A percentile compares a stretch with the other conserved stretches of the same genome.
These are phyloP conservation scores for Microcebus tavaratra DNA, from an alignment of 2,113 vertebrate genomes.

Conservation along the genomic window DNA sequence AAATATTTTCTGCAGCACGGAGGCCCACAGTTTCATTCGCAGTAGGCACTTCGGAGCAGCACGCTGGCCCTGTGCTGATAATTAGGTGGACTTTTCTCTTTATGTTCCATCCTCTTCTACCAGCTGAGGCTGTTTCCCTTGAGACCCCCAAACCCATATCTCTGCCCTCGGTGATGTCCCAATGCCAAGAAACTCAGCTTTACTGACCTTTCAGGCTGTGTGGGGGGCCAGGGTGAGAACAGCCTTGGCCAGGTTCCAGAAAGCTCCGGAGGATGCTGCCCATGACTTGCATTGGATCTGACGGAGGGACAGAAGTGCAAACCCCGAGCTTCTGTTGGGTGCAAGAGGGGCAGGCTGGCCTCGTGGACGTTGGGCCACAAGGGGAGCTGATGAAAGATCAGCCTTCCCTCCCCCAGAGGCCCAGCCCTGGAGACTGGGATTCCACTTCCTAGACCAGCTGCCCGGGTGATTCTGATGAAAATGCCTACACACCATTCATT, in stretches of 20 bases:
- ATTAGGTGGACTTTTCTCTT: not conserved
- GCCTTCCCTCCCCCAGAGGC: not conserved
- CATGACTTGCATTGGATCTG: not conserved
- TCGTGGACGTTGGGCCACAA: not conserved
- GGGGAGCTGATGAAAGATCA: not conserved
- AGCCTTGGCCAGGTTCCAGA: not conserved
- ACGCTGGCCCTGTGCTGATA: not conserved
- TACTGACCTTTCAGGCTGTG: not conserved
- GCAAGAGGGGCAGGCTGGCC: not conserved
- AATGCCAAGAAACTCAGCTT: not conserved
- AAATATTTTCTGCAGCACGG: not conserved
- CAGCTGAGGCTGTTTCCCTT: not conserved
- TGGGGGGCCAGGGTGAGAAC: not conserved
- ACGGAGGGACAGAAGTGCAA: not conserved
- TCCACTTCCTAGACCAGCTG: not conserved
- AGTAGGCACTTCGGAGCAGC: not conserved
- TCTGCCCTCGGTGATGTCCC: not conserved
- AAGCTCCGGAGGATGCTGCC: not conserved
- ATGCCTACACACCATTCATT: not conserved
- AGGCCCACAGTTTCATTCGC: not conserved
- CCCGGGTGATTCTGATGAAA: not conserved
- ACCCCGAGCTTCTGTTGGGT: not conserved
- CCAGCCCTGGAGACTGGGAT: not conserved
- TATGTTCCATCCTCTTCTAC: not conserved
- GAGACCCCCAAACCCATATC: not conserved